A percentile compares a stretch with the other conserved stretches of the same genome.
Conservation (phyloP, 2,888 invertebrate genomes). For the Metacarcinus magister region DNA sequence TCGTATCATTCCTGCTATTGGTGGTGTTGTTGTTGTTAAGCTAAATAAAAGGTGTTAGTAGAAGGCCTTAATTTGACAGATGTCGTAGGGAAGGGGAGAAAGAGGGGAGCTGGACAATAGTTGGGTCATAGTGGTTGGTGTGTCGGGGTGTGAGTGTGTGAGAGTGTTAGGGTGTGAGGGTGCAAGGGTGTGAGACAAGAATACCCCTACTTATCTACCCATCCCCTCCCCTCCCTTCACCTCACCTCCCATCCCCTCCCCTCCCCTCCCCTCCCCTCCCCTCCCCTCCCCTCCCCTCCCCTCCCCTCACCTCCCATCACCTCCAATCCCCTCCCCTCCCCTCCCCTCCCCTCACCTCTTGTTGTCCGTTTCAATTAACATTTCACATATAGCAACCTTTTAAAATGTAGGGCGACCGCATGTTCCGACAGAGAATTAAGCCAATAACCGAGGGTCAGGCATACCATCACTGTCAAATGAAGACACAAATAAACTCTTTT, state of each 20-base stretch:
- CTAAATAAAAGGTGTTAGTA: neutral
- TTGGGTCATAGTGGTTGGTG: neutral
- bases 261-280: neutral
- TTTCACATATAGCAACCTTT: neutral
- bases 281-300: neutral
- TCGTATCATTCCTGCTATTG: neutral
- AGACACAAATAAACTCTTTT: neutral
- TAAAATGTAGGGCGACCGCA: conserved; percentile 12
- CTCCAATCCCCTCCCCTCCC: too few relatives aligned
- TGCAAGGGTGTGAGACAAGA: too few relatives aligned
- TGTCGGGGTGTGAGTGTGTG: neutral
- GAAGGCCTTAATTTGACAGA: neutral
- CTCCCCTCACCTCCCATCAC: neutral
- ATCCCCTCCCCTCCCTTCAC: neutral
- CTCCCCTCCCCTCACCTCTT: neutral
- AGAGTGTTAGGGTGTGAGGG: too few relatives aligned
- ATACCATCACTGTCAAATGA: conserved; percentile 27
- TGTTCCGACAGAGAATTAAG: neutral
- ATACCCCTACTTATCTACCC: too few relatives aligned
- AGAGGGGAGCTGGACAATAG: neutral
- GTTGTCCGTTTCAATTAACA: conserved; percentile 30
- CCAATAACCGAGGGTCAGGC: neutral
- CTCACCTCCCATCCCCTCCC: neutral
- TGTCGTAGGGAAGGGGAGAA: neutral
- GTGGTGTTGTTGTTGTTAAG: neutral